Evolutionary conservation across 2,888 invertebrate genomes (phyloP), one percentile per base, ranked within the genome.

Genomic region (Microctonus aethiopoides): DNA sequence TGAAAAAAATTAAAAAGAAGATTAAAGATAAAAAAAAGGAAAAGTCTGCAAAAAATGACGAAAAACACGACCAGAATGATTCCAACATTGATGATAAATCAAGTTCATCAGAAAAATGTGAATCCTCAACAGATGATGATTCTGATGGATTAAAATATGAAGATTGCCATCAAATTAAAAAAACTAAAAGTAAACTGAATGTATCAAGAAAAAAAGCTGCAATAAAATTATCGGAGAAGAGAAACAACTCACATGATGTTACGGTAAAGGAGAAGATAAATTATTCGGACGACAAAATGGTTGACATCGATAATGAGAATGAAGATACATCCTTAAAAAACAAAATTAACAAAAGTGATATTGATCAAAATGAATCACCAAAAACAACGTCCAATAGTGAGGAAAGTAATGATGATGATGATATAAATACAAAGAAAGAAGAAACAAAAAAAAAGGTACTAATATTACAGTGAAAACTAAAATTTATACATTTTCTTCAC

Each of bases 271-370:
- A n/a, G n/a, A 52, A 52, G 5, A 3, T 2, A 22, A 52, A 10
- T 5, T 16, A 2, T 6, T 41, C 41, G 2, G 41, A 41, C 11
- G 11, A 3, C n/a, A 41, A 41, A 6, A 10, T 6, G 10, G 41
- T 10, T 11, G 41, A 41, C 11, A 41, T 41, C 41, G 52, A 52
- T 16, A 20, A 20, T 52, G 11, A 52, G 7, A 20, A 2, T 16
- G 16, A 52, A 20, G 10, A 52, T 13, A 1, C 52, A 22, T 5
- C 20, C 16, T 11, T 20, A 16, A 20, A 4, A 52, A 52, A 52
- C 7, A 11, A n/a, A 46, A 46, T 6, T 39, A 70, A 68, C 51
- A 72, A 70, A 24, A 77, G 73, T 67, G 74, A 75, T 20, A 64
- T 70, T n/a, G 69, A 72, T 6, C 32, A 67, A 59, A 66, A 70